Evolutionary conservation across 2,888 invertebrate species (phyloP), one percentile per base, ranked within the genome.

Genomic region (Platycnemis pennipes): DNA sequence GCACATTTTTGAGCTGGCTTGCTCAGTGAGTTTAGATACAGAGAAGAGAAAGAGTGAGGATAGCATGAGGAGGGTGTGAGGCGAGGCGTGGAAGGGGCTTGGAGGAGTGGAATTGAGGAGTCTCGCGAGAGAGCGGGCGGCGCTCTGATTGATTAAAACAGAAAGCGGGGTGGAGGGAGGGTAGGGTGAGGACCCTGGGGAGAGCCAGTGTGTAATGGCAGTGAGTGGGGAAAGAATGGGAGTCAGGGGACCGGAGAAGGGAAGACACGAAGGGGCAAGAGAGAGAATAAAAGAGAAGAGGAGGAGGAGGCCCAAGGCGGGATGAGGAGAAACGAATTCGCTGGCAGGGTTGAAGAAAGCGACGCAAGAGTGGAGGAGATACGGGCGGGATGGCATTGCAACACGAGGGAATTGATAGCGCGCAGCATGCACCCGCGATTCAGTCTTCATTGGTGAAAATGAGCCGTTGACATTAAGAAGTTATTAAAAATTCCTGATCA

Each of bases 101-200:
- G 3, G 63, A 0, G 22, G 63, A 26, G 63, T 8, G 63, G n/a
- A 8, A 26, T 26, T 22, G 63, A 63, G 63, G 26, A 63, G 63
- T 1, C 26, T 22, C 26, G 63, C 26, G 26, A 63, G 63, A 26
- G 63, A 63, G 77, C 77, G 31, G 37, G 37, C 77, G 63, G 63
- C 11, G 63, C 63, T 22, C 77, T 77, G 77, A 77, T 77, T 77
- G 77, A 77, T 77, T 77, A 77, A 77, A 77, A 77, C 77, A 77
- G 77, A 37, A 2, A 26, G 77, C 37, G 16, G 77, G 77, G 77
- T 13, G 77, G 37, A 13, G 31, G 77, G 77, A 13, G 5, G 37
- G 11, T 1, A 11, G 77, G 13, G 37, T 16, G 69, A 69, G 69
- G 0, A 31, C 13, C 49, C 13, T 49, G 77, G 77, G 37, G 26